Percentiles rank a stretch among this genome's conserved stretches.
Evolutionary conservation across 2,797 vertebrate species (phyloP).

Genomic region (Coendou prehensilis): DNA sequence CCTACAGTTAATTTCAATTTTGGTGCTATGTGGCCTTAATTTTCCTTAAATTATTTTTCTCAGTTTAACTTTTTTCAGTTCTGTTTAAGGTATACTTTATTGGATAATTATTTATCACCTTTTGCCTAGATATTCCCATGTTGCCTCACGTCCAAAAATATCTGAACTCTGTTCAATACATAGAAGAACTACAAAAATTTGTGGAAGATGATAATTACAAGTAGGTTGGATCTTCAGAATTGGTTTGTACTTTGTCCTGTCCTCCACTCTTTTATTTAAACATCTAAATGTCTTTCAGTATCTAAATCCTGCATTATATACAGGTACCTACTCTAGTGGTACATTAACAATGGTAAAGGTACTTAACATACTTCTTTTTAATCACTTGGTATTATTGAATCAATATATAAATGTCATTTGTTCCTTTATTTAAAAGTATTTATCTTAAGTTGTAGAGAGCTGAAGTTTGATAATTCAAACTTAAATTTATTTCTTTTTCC

Average conservation of each 20-base stretch:
- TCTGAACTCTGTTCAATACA: conserved; percentile 98
- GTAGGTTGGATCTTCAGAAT: conserved; percentile 89
- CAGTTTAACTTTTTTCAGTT: conserved; percentile 62
- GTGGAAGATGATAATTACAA: conserved; percentile 99
- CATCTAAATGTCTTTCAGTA: background rate
- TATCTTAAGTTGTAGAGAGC: conserved; percentile 20
- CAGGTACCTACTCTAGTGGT: background rate
- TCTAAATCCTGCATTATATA: background rate
- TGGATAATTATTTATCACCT: conserved; percentile 70
- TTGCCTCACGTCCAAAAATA: conserved; percentile 99
- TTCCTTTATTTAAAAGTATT: conserved; percentile 43
- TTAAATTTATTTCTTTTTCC: conserved; percentile 18
- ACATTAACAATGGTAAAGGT: background rate
- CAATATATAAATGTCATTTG: background rate
- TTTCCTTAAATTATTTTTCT: conserved; percentile 67
- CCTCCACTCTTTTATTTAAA: background rate
- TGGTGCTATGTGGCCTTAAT: background rate
- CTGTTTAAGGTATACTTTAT: conserved; percentile 1
- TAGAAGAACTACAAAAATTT: conserved; percentile 99
- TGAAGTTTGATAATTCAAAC: conserved; percentile 48
- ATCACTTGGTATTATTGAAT: background rate
- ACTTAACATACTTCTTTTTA: conserved; percentile 19
- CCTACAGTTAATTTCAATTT: conserved; percentile 57
- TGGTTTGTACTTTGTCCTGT: conserved; percentile 60
- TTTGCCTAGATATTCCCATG: conserved; percentile 94